Base-by-base conservation (phyloP, 2,888 invertebrate genomes). In the Diarsia rubi region DNA sequence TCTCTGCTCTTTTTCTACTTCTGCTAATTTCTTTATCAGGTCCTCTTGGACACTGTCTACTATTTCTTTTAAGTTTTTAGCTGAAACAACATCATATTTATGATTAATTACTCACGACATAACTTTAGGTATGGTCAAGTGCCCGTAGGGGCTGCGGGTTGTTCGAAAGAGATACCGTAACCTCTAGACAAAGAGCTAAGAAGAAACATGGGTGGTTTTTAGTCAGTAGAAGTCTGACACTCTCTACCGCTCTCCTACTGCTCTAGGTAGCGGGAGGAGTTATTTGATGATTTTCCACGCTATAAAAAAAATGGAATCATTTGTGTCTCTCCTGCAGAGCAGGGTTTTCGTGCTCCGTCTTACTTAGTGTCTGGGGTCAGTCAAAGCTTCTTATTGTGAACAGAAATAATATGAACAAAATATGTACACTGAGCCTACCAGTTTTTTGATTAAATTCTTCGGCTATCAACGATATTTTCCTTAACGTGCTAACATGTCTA, bases 361-460 rank as follows among this genome's bases (percentile, higher is more conserved):
- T 2, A 37, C 12, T 3, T n/a, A n/a, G 14, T 62, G 3, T n/a
- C n/a, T 8, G 5, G 42, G 14, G 8, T 19, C 31, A 59, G 9
- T 4, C 19, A 31, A 11, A 31, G 31, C 27, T 19, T 4, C 4
- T 59, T 11, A 9, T 9, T 59, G 31, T 31, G 9, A 31, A 31
- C 59, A 59, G 19, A 31, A 31, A 42, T 8, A 16, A 42, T 42
- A 42, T n/a, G n/a, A 42, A n/a, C 8, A 60, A n/a, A n/a, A 42
- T 3, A n/a, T 1, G 14, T 14, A 62, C n/a, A 37, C n/a, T 37
- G 8, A 14, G 27, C 78, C 75, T 86, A 96, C 96, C 96, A 69
- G 96, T 96, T 90, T 96, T 96, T 69, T 96, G 94, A 84, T 96
- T 96, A 80, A 96, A 96, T 76, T 96, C 96, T 80, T 96, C 96